These are phyloP conservation scores for Actinostola sp. DNA, from an alignment of 92 coral and sea anemone species.

Conservation along the genomic window DNA sequence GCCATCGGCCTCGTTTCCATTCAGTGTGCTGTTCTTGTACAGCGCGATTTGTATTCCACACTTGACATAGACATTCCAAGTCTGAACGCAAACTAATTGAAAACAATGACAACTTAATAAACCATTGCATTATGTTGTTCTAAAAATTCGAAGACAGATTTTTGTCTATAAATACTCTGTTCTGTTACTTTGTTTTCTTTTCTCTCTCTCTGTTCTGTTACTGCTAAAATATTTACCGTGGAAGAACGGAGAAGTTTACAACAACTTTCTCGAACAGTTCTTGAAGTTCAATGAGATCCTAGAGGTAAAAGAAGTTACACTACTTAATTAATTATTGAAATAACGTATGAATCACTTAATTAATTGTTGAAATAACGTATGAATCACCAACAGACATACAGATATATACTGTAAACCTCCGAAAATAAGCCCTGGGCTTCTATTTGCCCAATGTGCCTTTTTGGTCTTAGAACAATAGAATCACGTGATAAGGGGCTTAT, in stretches of 20 bases:
- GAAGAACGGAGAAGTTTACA: slow-evolving; percentile 95
- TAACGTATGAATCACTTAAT: not conserved
- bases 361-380: not conserved
- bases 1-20: slow-evolving; percentile 99
- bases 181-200: no score
- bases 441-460: no score
- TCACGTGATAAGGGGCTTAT: no score
- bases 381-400: not conserved
- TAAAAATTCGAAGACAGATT: no score
- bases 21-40: slow-evolving; percentile 95
- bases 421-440: no score
- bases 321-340: no score
- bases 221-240: slow-evolving; percentile 93
- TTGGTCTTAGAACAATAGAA: no score
- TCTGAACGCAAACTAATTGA: slow-evolving; percentile 91
- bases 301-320: not conserved
- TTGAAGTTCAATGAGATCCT: slow-evolving; percentile 97
- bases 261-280: slow-evolving; percentile 93
- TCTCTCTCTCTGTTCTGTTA: not conserved
- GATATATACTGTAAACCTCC: no score
- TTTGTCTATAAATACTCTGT: no score
- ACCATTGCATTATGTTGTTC: no score
- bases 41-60: slow-evolving; percentile 89
- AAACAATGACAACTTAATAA: no score
- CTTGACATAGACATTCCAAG: slow-evolving; percentile 92